These are phyloP conservation scores for Myiozetetes cayanensis DNA, from an alignment of 2,113 vertebrate species.

Conservation along the genomic window DNA sequence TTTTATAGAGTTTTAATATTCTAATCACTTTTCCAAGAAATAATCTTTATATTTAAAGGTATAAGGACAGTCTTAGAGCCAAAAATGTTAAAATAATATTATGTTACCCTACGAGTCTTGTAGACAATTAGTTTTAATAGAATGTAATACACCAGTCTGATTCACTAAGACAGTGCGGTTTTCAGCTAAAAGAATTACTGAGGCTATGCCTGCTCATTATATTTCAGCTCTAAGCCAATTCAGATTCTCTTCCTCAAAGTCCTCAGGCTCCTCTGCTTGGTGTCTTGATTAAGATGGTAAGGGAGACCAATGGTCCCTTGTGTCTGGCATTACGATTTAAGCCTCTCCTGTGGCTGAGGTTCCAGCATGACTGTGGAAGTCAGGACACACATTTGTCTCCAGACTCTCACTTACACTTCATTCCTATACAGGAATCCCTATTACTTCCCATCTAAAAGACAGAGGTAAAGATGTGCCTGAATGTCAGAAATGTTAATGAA, in stretches of 20 bases:
- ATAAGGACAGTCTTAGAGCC: slow-evolving; percentile 65
- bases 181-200: slow-evolving; percentile 49
- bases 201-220: slow-evolving; percentile 36
- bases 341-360: not conserved
- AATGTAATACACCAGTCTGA: slow-evolving; percentile 47
- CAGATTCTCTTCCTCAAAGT: slow-evolving; percentile 10
- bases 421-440: not conserved
- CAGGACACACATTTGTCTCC: not conserved
- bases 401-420: not conserved
- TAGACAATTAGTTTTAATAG: slow-evolving; percentile 66
- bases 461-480: not conserved
- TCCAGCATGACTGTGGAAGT: not conserved
- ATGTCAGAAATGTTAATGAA: not conserved
- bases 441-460: not conserved
- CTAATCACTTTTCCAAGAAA: slow-evolving; percentile 79
- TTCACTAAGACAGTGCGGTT: slow-evolving; percentile 49
- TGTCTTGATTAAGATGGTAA: not conserved
- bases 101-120: slow-evolving; percentile 59
- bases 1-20: slow-evolving; percentile 66
- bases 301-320: not conserved
- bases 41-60: slow-evolving; percentile 69
- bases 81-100: slow-evolving; percentile 65
- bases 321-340: not conserved
- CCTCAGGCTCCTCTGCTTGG: slow-evolving; percentile 13
- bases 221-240: slow-evolving; percentile 47